Evolutionary conservation across 2,113 vertebrate genomes (phyloP), one percentile per base, ranked within the genome.

Genomic region (Ciconia maguari): DNA sequence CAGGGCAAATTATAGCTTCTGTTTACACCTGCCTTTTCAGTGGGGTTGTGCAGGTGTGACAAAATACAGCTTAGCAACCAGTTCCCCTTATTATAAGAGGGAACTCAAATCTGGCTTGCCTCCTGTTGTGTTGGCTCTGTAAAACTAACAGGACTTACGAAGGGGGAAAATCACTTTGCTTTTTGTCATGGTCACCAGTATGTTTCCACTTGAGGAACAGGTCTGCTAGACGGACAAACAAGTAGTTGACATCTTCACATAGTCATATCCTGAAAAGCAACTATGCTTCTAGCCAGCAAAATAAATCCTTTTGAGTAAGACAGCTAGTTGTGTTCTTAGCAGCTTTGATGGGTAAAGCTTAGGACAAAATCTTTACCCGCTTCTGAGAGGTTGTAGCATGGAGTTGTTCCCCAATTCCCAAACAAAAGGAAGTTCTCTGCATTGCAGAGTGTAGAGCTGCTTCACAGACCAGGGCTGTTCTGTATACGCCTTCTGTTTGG

Each of bases 1-100:
- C 86, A 94, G 91, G 90, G 93, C 69, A 95, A 95, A 94, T 93
- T 87, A 86, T 62, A 95, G 65, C 96, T 93, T 93, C 89, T 91
- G 64, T 62, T 93, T 90, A 49, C 87, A 94, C 93, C 93, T 89
- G 80, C 77, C 61, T 94, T 61, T 93, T 61, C 88, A 64, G 62
- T 66, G 68, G n/a, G n/a, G 60, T 42, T 93, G 68, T 92, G 80
- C 92, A 95, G 95, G 86, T 96, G 95, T 19, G 65, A 81, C 85
- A 88, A 90, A 97, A 95, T 25, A 89, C 72, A 96, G 83, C 69
- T 79, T 82, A 93, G 80, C 70, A 93, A 51, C 58, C 30, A 11
- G 14, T 7, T 93, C 42, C 41, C 36, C 57, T 80, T 22, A 26
- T 36, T 69, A 26, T 44, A 58, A 21, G 51, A 60, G 64, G 44